These are phyloP conservation scores for Diplosoma virens DNA, from an alignment of 23 tunicate species.

Conservation along the genomic window DNA sequence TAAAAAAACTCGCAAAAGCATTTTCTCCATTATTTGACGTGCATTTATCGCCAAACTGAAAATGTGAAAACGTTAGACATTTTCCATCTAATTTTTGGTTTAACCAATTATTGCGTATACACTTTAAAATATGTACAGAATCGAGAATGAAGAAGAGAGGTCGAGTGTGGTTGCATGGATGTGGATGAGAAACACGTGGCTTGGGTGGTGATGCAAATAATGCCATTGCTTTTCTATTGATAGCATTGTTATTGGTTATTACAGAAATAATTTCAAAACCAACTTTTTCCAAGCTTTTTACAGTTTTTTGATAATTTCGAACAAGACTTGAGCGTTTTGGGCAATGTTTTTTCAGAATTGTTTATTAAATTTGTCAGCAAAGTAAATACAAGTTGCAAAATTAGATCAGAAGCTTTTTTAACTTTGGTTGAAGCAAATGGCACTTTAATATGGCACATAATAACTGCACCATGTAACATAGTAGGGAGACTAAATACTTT, in stretches of 20 bases:
- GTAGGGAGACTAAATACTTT: too few species aligned
- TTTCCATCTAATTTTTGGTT: slow-evolving; percentile 2
- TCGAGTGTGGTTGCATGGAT: background rate
- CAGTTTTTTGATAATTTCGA: too few species aligned
- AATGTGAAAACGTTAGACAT: background rate
- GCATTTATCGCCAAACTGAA: background rate
- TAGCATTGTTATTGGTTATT: slow-evolving; percentile 4
- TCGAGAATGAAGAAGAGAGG: slow-evolving; percentile 3
- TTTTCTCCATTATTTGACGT: background rate
- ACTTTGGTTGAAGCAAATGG: too few species aligned
- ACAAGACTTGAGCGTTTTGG: too few species aligned
- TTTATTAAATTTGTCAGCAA: too few species aligned
- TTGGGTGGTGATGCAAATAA: slow-evolving; percentile 9
- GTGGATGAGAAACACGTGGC: background rate
- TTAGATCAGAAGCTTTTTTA: too few species aligned
- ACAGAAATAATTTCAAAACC: background rate
- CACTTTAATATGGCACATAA: too few species aligned
- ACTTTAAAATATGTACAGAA: slow-evolving; percentile 2
- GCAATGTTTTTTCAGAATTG: too few species aligned
- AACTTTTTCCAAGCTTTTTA: background rate
- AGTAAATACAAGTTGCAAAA: too few species aligned
- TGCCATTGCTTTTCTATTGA: slow-evolving; percentile 1
- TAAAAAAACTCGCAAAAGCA: background rate
- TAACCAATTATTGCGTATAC: too few species aligned
- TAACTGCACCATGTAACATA: too few species aligned